Base-by-base conservation (phyloP, 1,140 invertebrate species). In the Caerostris extrusa region DNA sequence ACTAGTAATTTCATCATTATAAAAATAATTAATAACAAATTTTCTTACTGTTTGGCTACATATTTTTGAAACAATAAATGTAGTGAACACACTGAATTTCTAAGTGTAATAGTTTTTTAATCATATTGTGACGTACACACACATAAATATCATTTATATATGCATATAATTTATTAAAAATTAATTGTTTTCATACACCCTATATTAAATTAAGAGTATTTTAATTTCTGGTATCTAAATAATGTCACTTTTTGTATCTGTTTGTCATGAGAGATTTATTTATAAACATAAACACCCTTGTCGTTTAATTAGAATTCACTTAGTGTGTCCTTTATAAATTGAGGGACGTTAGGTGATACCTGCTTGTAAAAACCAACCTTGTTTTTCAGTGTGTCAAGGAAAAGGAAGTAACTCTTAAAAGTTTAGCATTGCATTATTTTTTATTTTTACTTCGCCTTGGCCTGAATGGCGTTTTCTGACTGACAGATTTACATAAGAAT, bases 361-460 rank as follows among this genome's bases (percentile, higher is more conserved):
- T 77, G 71, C 50, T 77, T 34, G 50, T 53, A 77, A 67, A 77
- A 77, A 10, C 71, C 50, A 77, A 57, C 88, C 88, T 90, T 69
- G 88, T 50, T 53, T 77, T 90, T 90, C 17, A 90, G 64, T 90
- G 88, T 17, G 88, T 90, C 88, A 90, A 90, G 88, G 88, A 77
- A 90, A 90, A 90, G 88, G 88, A 90, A 90, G 88, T 90, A 71
- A 14, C 14, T 12, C 5, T 19, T 53, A 7, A 83, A 17, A 88
- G 50, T 64, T 55, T 57, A 57, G 58, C 88, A 57, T 64, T 69
- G 67, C 88, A 77, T 67, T 71, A 90, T 90, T 88, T 88, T 88
- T 69, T 90, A 77, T 67, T 34, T 34, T 87, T 87, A 90, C 88
- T 56, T 90, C 55, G 88, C 88, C 88, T 90, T 90, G 88, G 88